Evolutionary conservation across 1,140 invertebrate species (phyloP).

Genomic region (Aphis craccivora): DNA sequence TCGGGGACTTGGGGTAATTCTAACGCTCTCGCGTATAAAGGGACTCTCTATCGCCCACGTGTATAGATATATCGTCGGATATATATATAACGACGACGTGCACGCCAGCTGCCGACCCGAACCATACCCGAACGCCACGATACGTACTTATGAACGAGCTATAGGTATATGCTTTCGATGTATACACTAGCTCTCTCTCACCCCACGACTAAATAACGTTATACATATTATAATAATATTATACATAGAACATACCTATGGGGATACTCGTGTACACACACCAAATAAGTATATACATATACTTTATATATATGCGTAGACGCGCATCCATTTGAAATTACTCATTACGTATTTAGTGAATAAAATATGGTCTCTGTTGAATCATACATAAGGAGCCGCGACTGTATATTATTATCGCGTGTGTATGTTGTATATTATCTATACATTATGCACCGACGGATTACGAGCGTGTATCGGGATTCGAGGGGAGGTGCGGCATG

Average conservation of each 20-base stretch:
- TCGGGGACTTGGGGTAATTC: neutral
- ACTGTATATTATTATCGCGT: neutral
- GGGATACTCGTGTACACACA: no score
- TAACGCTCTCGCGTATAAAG: neutral
- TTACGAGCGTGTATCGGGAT: neutral
- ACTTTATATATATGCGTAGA: neutral
- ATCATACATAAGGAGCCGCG: neutral
- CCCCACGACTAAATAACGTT: neutral
- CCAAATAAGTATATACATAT: neutral
- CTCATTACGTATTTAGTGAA: conserved; percentile 24
- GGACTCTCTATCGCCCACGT: neutral
- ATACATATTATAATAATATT: conserved; percentile 9
- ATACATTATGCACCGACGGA: neutral
- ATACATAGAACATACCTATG: neutral
- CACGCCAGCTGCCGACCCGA: neutral
- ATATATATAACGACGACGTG: neutral
- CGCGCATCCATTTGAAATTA: neutral
- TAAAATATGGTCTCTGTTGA: conserved; percentile 32
- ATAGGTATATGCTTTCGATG: neutral
- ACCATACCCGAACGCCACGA: neutral
- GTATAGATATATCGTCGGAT: neutral
- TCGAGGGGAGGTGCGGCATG: neutral
- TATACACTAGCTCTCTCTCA: neutral
- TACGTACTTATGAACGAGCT: neutral
- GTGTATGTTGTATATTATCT: neutral